Conservation (phyloP, 1,140 invertebrate species). For the Chionoecetes opilio region DNA sequence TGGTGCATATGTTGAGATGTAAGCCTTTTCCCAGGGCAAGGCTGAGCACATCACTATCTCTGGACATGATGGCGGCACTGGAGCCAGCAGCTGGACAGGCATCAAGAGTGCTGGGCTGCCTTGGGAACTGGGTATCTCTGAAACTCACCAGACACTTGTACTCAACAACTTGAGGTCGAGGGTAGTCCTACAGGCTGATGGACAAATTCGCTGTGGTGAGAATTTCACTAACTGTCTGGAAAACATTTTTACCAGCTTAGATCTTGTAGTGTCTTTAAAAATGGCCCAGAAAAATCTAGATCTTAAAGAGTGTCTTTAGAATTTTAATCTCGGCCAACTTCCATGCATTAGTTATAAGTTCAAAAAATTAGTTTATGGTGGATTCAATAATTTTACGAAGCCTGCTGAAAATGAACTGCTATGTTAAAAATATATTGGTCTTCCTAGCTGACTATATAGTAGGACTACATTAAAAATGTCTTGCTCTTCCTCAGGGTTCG, state of each 20-base stretch:
- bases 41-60: slow-evolving; percentile 99
- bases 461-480: too few species aligned
- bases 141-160: slow-evolving; percentile 97
- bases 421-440: too few species aligned
- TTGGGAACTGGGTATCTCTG: slow-evolving; percentile 98
- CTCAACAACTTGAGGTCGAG: slow-evolving; percentile 97
- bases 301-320: too few species aligned
- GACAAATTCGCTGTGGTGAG: slow-evolving; percentile 92
- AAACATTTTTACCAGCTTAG: background rate
- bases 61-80: slow-evolving; percentile 99
- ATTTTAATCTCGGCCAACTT: too few species aligned
- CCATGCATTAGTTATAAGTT: too few species aligned
- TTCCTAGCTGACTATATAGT: too few species aligned
- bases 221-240: background rate
- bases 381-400: too few species aligned
- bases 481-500: slow-evolving; percentile 88
- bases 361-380: too few species aligned
- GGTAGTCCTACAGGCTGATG: slow-evolving; percentile 97
- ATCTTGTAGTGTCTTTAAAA: too few species aligned
- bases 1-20: background rate
- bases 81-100: slow-evolving; percentile 98
- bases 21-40: slow-evolving; percentile 89
- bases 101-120: slow-evolving; percentile 88
- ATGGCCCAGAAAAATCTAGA: too few species aligned
- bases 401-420: too few species aligned